phyloP scores from a whole-genome alignment of 2,797 vertebrate species.

The Graptemys geographica region DNA sequence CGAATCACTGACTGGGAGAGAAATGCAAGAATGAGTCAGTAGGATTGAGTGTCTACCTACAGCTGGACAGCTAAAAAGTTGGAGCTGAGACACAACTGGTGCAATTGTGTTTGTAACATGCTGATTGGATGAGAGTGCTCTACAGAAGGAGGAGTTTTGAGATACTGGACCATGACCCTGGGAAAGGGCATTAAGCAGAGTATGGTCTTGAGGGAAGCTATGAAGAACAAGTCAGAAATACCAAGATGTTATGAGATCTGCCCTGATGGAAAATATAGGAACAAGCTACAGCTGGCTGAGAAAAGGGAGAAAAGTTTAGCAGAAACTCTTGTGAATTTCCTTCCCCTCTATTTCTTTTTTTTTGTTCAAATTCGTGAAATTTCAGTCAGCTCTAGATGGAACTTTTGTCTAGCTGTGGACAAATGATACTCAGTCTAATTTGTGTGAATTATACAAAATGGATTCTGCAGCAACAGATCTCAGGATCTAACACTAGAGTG shows the following conservation, averaged over 20 bases:
- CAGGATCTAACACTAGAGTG: background rate
- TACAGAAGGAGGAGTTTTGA: background rate
- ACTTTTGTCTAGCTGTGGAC: background rate
- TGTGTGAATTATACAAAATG: accelerated
- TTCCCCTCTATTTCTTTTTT: background rate
- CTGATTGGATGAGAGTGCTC: background rate
- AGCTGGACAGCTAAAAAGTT: background rate
- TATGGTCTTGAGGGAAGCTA: background rate
- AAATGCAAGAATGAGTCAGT: background rate
- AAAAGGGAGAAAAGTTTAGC: background rate
- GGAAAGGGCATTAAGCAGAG: background rate
- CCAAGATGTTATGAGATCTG: background rate
- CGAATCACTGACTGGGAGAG: background rate
- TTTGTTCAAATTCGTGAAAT: background rate
- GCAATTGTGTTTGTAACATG: background rate
- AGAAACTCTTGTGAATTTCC: background rate
- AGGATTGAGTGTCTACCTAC: background rate
- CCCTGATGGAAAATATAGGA: background rate
- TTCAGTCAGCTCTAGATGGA: background rate
- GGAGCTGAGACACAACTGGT: background rate
- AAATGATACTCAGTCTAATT: background rate
- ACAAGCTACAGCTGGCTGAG: background rate
- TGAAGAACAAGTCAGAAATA: background rate
- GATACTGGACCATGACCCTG: background rate
- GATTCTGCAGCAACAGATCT: background rate